These are phyloP conservation scores for Crotophaga sulcirostris DNA, from an alignment of 2,113 vertebrate species.

Conservation along the genomic window DNA sequence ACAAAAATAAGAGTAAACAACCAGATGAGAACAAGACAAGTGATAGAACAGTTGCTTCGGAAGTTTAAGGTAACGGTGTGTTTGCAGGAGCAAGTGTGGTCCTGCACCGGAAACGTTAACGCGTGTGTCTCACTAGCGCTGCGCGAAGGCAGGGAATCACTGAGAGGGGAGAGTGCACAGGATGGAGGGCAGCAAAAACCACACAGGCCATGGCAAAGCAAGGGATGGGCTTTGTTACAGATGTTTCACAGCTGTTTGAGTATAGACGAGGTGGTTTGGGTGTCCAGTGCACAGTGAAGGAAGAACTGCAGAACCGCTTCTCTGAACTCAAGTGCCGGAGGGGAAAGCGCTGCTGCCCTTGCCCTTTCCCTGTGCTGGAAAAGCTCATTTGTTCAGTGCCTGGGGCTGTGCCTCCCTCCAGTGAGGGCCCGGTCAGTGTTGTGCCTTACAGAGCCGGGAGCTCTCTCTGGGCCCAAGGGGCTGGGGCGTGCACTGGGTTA, in stretches of 20 bases:
- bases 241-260: rapidly evolving
- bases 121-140: rapidly evolving
- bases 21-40: constrained; percentile 87
- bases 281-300: rapidly evolving
- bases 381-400: rapidly evolving
- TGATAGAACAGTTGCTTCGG: constrained; percentile 86
- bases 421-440: too few relatives aligned
- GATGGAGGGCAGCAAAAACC: too few relatives aligned
- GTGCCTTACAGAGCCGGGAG: rapidly evolving
- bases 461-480: rapidly evolving
- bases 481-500: rapidly evolving
- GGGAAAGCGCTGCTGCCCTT: rapidly evolving
- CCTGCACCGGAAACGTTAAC: rapidly evolving
- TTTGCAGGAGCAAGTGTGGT: background rate
- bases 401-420: background rate
- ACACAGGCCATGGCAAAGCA: rapidly evolving
- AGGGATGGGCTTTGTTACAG: rapidly evolving
- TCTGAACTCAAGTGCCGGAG: rapidly evolving
- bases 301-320: rapidly evolving
- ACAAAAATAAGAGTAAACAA: constrained; percentile 89
- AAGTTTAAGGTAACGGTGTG: constrained; percentile 87
- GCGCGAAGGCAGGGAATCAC: rapidly evolving
- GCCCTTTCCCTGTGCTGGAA: rapidly evolving
- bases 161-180: rapidly evolving
- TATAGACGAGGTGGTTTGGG: rapidly evolving